Percentiles rank a stretch among this genome's conserved stretches.
phyloP scores from a whole-genome alignment of 2,113 vertebrate species.

The Arenaria interpres region DNA sequence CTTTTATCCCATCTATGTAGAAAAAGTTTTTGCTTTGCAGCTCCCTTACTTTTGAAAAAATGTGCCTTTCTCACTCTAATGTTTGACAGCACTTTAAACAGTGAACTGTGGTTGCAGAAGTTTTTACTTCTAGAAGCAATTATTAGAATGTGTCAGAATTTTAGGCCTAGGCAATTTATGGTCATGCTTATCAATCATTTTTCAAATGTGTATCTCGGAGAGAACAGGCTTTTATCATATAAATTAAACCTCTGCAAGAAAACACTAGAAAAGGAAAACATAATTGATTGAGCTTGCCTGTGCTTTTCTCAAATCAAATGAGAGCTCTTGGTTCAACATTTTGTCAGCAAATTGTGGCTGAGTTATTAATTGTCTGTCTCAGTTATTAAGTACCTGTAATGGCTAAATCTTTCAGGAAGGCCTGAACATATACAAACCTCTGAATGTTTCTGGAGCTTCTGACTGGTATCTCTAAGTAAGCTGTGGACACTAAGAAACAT shows the following conservation, averaged over 20 bases:
- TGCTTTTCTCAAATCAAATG: neutral
- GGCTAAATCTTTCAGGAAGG: constrained; percentile 43
- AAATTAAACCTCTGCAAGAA: constrained; percentile 48
- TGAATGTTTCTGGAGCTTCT: neutral
- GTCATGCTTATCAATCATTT: constrained; percentile 29
- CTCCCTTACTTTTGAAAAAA: neutral
- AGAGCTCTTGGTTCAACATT: neutral
- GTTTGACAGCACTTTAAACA: constrained; percentile 41
- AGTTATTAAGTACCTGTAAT: constrained; percentile 55
- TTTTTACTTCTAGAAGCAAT: constrained; percentile 41
- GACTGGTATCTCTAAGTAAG: neutral
- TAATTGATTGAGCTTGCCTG: constrained; percentile 13
- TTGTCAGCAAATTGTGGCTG: constrained; percentile 43
- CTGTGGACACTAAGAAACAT: neutral
- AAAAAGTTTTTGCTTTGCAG: neutral
- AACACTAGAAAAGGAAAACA: constrained; percentile 16
- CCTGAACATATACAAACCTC: constrained; percentile 39
- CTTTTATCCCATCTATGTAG: neutral
- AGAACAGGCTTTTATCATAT: constrained; percentile 4
- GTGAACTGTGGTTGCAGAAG: constrained; percentile 33
- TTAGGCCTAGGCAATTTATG: constrained; percentile 17
- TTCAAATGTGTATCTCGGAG: constrained; percentile 24
- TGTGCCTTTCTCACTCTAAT: neutral
- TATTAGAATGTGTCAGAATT: constrained; percentile 50
- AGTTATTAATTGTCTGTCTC: constrained; percentile 56